Evolutionary conservation across 2,888 invertebrate species (phyloP), one percentile per base, ranked within the genome.

Genomic region (Petrophora chlorosata): DNA sequence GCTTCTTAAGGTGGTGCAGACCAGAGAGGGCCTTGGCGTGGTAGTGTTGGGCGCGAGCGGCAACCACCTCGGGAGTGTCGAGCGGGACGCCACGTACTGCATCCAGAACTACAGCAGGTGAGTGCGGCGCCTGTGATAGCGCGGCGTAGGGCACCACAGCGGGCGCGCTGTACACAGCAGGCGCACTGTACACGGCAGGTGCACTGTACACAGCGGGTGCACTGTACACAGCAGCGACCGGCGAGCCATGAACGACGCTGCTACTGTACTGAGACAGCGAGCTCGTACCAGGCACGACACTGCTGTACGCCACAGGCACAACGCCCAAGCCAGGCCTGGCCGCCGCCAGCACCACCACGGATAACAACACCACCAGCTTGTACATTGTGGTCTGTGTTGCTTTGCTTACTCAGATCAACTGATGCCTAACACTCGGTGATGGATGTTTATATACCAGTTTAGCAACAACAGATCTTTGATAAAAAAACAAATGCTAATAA

Each of bases 331-430:
- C 47, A 7, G 90, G 90, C 74, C 85, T 90, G 74, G 93, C 93
- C 57, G 84, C 91, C 58, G 89, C 92, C 74, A 93, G 65, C 38
- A 28, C 38, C 19, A 19, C 39, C 54, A 92, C 80, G 70, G 92
- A 92, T 76, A 91, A 91, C 89, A 93, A 92, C 82, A 92, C 92
- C 90, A 92, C 91, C 91, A 90, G 75, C 77, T 89, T 89, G 73
- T 68, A 84, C 90, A 90, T 90, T 70, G 73, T 89, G 86, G 83
- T 88, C 83, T 86, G 83, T 79, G 85, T 85, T 82, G 79, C 70
- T 68, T 76, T 72, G 60, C 49, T 59, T 26, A 66, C 67, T 73
- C 71, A 74, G 76, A 82, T 79, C 76, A 78, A 89, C 82, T 89
- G 86, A 87, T 89, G 81, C 55, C 67, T 59, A 61, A 65, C 56